phyloP scores from a whole-genome alignment of 2,888 invertebrate species.

The Geotrupes spiniger region DNA sequence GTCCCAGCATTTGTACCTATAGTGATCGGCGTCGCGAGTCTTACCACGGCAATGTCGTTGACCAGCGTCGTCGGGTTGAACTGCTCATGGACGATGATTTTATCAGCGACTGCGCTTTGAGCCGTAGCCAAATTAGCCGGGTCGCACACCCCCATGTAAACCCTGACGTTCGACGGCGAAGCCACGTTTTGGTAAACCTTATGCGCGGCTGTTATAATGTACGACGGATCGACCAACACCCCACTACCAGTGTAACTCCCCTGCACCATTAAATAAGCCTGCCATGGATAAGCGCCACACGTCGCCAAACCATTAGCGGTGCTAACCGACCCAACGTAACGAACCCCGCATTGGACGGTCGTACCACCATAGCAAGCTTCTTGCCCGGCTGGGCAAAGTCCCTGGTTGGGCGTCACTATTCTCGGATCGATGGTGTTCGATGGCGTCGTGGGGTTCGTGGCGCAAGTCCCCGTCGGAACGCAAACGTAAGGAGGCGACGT shows the following conservation, averaged over 20 bases:
- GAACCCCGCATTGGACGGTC: slow-evolving; percentile 50
- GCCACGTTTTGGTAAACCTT: slow-evolving; percentile 59
- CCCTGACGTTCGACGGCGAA: slow-evolving; percentile 26
- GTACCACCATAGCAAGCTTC: slow-evolving; percentile 35
- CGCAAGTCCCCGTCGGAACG: slow-evolving; percentile 38
- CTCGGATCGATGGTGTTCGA: slow-evolving; percentile 41
- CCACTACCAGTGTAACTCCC: slow-evolving; percentile 66
- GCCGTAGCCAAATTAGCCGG: slow-evolving; percentile 21
- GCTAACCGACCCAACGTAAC: slow-evolving; percentile 47
- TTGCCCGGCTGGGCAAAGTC: slow-evolving; percentile 36
- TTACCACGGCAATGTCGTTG: slow-evolving; percentile 79
- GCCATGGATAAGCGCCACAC: slow-evolving; percentile 53
- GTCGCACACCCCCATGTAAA: slow-evolving; percentile 31
- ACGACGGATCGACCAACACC: slow-evolving; percentile 63
- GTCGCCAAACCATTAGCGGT: slow-evolving; percentile 53
- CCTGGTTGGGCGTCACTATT: slow-evolving; percentile 36
- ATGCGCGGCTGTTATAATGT: slow-evolving; percentile 73
- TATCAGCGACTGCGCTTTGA: slow-evolving; percentile 31
- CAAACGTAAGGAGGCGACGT: slow-evolving; percentile 34
- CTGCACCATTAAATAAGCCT: slow-evolving; percentile 51
- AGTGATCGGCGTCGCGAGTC: slow-evolving; percentile 52
- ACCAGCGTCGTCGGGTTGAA: slow-evolving; percentile 71
- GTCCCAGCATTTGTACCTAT: slow-evolving; percentile 57
- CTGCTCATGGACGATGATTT: slow-evolving; percentile 53
- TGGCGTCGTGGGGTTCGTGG: slow-evolving; percentile 23